These are phyloP conservation scores for Prunella strophiata DNA, from an alignment of 2,797 vertebrate species.

Conservation along the genomic window DNA sequence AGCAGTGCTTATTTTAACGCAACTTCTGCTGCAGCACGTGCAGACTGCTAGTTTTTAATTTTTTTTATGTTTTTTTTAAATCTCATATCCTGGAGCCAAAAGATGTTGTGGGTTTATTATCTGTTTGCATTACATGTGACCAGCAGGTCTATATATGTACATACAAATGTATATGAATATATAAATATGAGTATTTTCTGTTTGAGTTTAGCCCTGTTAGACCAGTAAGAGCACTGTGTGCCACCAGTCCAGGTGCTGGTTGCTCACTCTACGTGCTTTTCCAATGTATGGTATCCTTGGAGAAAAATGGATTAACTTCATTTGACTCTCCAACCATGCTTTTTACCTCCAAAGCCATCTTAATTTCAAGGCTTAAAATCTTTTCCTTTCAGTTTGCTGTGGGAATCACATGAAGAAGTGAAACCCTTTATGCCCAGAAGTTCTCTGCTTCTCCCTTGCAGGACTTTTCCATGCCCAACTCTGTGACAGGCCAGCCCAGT, in stretches of 20 bases:
- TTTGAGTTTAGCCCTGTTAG: neutral
- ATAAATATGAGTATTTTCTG: neutral
- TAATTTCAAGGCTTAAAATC: neutral
- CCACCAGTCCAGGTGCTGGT: neutral
- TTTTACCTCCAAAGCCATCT: neutral
- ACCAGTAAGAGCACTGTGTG: neutral
- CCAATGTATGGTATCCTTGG: neutral
- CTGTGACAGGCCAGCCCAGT: neutral
- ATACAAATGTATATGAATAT: fast-evolving
- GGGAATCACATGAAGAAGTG: neutral
- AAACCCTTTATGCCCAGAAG: neutral
- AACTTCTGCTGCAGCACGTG: neutral
- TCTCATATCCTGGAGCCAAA: neutral
- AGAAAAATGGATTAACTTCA: neutral
- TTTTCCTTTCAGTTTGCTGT: neutral
- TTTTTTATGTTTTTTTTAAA: neutral
- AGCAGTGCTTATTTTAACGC: neutral
- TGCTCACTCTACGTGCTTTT: neutral
- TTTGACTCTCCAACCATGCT: neutral
- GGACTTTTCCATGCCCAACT: neutral
- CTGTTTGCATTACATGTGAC: neutral
- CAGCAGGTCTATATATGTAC: neutral
- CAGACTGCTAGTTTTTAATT: neutral
- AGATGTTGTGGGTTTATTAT: neutral
- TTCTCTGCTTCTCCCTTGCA: neutral